Evolutionary conservation across 1,140 invertebrate genomes (phyloP), one percentile per base, ranked within the genome.

Genomic region (Panonychus citri): DNA sequence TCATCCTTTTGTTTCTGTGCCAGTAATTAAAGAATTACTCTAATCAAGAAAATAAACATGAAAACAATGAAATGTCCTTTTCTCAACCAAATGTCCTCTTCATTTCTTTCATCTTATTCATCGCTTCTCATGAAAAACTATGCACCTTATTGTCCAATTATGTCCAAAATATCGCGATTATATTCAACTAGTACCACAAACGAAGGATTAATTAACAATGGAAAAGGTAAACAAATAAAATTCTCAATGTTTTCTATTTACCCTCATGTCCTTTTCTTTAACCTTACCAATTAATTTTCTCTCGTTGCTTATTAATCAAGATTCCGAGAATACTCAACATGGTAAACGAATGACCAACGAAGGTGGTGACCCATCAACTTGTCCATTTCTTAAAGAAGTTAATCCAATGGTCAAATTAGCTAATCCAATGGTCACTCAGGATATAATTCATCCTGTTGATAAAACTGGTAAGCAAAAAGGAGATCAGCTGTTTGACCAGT

Each of bases 41-140:
- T 46, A 8, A 46, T 46, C 42, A 46, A n/a, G 42, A 46, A 39
- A 53, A 37, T n/a, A n/a, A n/a, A n/a, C 39, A 40, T 46, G 42
- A 46, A 39, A 53, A 37, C 52, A 4, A 25, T 40, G 56, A 49
- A 19, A 19, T 59, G 59, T 54, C 59, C 59, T 43, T 60, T 60
- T 42, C 25, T 60, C 3, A 57, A 49, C 34, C 51, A 57, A 57
- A 40, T 60, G n/a, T 40, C 55, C 3, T 34, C 42, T 5, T 15
- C 42, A 19, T 60, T 54, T 46, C 30, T 57, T n/a, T 19, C 24
- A n/a, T 15, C 25, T 3, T 54, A 60, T 34, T 54, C 55, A 5
- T 19, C 39, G 17, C 25, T 30, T 24, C 10, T 60, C 2, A 4
- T 57, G 15, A 42, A 37, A 17, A 57, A 37, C 15, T 60, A 54